phyloP scores from a whole-genome alignment of 2,113 vertebrate species.

The Salvelinus fontinalis region DNA sequence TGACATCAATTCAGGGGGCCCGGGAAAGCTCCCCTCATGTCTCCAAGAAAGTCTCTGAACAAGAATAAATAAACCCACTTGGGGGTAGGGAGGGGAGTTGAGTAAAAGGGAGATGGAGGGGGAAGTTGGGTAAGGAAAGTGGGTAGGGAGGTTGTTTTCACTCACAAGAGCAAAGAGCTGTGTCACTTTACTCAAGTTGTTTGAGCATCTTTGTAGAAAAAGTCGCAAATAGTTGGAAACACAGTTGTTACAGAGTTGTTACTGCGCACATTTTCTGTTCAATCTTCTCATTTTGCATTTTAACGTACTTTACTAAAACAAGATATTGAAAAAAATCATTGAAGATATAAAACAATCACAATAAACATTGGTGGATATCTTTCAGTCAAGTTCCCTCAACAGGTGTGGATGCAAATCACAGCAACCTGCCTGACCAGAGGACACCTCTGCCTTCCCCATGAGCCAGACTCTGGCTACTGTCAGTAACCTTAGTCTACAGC shows the following conservation, averaged over 20 bases:
- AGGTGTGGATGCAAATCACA: slow-evolving; percentile 33
- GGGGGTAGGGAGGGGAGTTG: neutral
- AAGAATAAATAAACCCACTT: slow-evolving; percentile 75
- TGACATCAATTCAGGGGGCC: slow-evolving; percentile 91
- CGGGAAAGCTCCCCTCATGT: slow-evolving; percentile 74
- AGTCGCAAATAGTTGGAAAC: neutral
- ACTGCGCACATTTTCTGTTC: slow-evolving; percentile 10
- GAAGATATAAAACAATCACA: neutral
- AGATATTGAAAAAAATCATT: neutral
- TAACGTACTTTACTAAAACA: slow-evolving; percentile 16
- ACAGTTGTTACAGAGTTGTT: slow-evolving; percentile 2
- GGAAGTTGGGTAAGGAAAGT: neutral
- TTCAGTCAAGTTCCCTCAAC: slow-evolving; percentile 32
- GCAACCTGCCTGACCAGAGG: slow-evolving; percentile 51
- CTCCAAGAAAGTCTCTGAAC: slow-evolving; percentile 85
- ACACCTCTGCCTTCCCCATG: slow-evolving; percentile 50
- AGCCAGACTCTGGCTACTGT: slow-evolving; percentile 44
- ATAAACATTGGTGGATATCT: neutral
- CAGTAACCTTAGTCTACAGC: slow-evolving; percentile 56
- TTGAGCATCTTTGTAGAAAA: neutral
- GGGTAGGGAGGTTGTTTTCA: slow-evolving; percentile 15
- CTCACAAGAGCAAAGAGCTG: neutral
- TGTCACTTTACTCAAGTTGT: neutral
- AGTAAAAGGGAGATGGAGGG: too few species aligned
- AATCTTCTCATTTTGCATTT: slow-evolving; percentile 15